Evolutionary conservation across 2,113 vertebrate genomes (phyloP), one percentile per base, ranked within the genome.

Genomic region (Bufo gargarizans): DNA sequence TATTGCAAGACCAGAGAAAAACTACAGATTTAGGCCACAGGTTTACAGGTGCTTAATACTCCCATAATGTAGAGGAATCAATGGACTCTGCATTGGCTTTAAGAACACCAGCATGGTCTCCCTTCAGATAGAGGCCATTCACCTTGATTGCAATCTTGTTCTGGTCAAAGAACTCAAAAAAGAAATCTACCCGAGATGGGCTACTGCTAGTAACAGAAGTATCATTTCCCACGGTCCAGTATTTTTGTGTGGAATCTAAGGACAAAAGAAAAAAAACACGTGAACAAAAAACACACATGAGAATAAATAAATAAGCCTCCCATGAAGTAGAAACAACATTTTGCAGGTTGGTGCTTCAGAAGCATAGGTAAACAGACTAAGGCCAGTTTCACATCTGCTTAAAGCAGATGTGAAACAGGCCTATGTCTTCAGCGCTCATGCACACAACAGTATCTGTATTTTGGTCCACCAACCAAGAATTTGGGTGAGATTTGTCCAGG

Each of bases 91-190:
- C 95, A 0, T 97, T 97, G 89, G 98, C 98, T 94, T 99, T 99
- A 89, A 99, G 96, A 90, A 99, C 98, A 6, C 98, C 98, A 0
- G 98, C 98, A 0, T 99, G 98, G 95, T 99, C 98, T 0, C 98
- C 98, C 74, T 97, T 98, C 90, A 99, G 96, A 92, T 99, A 99
- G 91, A 96, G 98, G 90, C 96, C 95, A 0, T 98, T 97, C 77
- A 92, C 95, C 92, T 97, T 98, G 92, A 99, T 94, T 17, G 98
- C 98, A 92, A 99, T 95, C 93, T 99, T 99, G 95, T 99, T 99
- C 93, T 98, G 99, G 92, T 99, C 98, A 74, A 97, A 99, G 94
- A 99, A 99, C 94, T 99, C 97, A 0, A 99, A 96, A 92, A 97
- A 96, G 96, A 99, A 99, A 92, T 99, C 97, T 76, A 99, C 96